Conservation (phyloP, 2,797 vertebrate species). For the Acipenser ruthenus region DNA sequence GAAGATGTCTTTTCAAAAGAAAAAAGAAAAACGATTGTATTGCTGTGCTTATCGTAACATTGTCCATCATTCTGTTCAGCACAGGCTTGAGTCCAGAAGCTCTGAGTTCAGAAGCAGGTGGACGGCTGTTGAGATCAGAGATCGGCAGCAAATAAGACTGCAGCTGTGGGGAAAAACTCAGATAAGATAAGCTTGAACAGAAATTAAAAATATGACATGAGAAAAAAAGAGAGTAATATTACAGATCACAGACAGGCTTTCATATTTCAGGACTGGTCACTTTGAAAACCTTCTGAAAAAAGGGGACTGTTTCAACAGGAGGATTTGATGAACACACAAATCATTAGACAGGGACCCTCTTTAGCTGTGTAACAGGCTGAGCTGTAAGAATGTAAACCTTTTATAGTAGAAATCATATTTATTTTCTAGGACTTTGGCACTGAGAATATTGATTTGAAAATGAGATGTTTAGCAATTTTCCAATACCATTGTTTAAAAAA, state of each 20-base stretch:
- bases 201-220: conserved; percentile 6
- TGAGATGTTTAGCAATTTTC: too few species aligned
- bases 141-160: conserved; percentile 19
- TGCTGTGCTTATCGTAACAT: conserved; percentile 48
- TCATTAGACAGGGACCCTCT: conserved; percentile 8
- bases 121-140: conserved; percentile 27
- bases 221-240: conserved; percentile 6
- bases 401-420: too few species aligned
- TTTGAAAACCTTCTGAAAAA: conserved; percentile 22
- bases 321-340: conserved; percentile 12
- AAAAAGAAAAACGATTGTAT: conserved; percentile 41
- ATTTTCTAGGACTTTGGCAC: too few species aligned
- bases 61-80: conserved; percentile 51
- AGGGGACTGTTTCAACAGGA: conserved; percentile 29
- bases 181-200: conserved; percentile 23
- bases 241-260: conserved; percentile 14
- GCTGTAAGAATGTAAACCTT: too few species aligned
- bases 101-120: conserved; percentile 40
- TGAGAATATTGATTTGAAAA: too few species aligned
- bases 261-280: conserved; percentile 7
- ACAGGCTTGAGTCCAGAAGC: conserved; percentile 53
- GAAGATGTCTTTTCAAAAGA: conserved; percentile 33
- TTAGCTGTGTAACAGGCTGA: too few species aligned
- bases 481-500: too few species aligned
- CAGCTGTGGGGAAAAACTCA: conserved; percentile 26